Evolutionary conservation across 2,797 vertebrate genomes (phyloP).

Genomic region (Bovichtus variegatus): DNA sequence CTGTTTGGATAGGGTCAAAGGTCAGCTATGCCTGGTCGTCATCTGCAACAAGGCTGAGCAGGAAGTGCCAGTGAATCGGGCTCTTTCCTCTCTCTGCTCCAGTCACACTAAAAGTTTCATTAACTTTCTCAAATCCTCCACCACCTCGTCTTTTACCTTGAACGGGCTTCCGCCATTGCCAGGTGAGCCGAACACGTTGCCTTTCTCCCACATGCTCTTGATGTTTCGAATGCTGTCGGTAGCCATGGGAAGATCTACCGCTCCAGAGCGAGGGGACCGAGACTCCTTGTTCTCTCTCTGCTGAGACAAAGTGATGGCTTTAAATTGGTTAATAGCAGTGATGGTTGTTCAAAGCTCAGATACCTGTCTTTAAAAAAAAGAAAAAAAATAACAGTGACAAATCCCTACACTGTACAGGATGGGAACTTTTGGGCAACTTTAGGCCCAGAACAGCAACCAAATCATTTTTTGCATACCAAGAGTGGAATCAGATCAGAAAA

Average conservation of each 20-base stretch:
- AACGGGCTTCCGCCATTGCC: constrained; percentile 87
- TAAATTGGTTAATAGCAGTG: background rate
- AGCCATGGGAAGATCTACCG: constrained; percentile 91
- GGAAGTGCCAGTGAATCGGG: constrained; percentile 55
- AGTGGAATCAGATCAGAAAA: background rate
- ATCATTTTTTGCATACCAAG: background rate
- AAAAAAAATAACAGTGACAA: constrained; percentile 2
- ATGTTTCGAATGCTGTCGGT: constrained; percentile 93
- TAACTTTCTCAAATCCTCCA: constrained; percentile 16
- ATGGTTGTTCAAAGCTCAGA: background rate
- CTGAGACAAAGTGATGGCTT: background rate
- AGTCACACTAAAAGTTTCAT: constrained; percentile 9
- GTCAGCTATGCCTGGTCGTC: constrained; percentile 63
- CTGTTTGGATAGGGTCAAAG: constrained; percentile 82
- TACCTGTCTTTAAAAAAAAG: background rate
- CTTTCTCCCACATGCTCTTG: constrained; percentile 99
- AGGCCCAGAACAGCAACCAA: background rate
- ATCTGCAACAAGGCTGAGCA: constrained; percentile 43
- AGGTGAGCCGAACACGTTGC: constrained; percentile 91
- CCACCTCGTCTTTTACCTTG: constrained; percentile 85
- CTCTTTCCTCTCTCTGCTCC: constrained; percentile 26
- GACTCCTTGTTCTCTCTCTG: constrained; percentile 88
- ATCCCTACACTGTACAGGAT: background rate
- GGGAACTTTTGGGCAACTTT: background rate
- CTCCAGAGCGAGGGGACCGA: constrained; percentile 87